Evolutionary conservation across 2,797 vertebrate genomes (phyloP).

Genomic region (Diglossa cyanea): DNA sequence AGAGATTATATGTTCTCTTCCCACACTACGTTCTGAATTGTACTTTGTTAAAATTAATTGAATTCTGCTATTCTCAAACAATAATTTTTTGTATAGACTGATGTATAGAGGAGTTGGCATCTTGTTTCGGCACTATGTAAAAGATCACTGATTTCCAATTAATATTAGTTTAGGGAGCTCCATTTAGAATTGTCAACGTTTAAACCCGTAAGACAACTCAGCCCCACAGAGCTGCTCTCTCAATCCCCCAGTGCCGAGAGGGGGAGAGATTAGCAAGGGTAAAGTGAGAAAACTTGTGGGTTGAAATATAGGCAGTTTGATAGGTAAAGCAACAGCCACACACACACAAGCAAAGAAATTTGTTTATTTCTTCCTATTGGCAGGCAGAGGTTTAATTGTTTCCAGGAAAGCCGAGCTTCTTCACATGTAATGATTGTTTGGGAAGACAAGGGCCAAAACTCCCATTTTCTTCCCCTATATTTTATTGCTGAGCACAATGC

Average conservation of each 20-base stretch:
- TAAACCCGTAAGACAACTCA: background rate
- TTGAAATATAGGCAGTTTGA: background rate
- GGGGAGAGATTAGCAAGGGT: background rate
- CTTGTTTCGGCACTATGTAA: background rate
- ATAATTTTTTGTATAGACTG: background rate
- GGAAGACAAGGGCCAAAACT: background rate
- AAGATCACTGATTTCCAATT: background rate
- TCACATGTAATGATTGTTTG: background rate
- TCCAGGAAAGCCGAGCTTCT: background rate
- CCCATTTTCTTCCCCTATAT: background rate
- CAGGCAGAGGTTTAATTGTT: background rate
- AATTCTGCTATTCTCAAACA: background rate
- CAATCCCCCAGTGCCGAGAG: background rate
- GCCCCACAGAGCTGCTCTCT: background rate
- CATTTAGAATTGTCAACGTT: background rate
- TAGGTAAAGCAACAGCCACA: background rate
- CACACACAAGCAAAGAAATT: background rate
- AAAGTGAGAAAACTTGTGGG: background rate
- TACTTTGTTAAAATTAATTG: background rate
- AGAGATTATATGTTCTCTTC: background rate
- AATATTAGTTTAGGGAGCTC: background rate
- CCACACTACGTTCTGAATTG: background rate
- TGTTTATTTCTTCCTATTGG: rapidly evolving
- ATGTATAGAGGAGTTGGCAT: background rate
- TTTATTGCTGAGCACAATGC: background rate